Base-by-base conservation (phyloP, 2,113 vertebrate genomes). In the Columbina picui region DNA sequence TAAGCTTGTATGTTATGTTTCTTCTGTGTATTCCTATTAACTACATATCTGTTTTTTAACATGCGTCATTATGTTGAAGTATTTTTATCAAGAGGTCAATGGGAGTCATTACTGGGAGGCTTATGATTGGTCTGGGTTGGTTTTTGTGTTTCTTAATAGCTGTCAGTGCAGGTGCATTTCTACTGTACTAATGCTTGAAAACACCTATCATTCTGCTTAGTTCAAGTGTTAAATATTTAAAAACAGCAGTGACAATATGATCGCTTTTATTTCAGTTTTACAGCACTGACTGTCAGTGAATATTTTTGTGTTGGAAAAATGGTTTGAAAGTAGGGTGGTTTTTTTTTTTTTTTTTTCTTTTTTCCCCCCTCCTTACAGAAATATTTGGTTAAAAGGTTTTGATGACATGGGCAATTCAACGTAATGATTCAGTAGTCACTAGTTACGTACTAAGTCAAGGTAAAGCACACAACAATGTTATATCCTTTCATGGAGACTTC, bases 321-420 rank as follows among this genome's bases (percentile, higher is more conserved):
- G 14, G 9, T 63, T 84, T 84, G 21, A 67, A 91, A 91, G 78
- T 16, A 32, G 12, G 9, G 29, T 26, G 25, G 7, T 7, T 5
- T 1, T 1, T 26, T 75, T 82, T 50, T 41, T 6, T 1, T 1
- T 30, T 70, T 78, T 55, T 41, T 6, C 1, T 1, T 30, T 75
- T 82, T 55, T 41, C 21, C 10, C 3, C 14, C 16, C 8, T 60
- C 16, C 21, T 49, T 43, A 41, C 4, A 41, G 30, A 39, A 77
- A 21, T 61, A 9, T 49, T 65, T 61, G 8, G 17, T 74, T 91
- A 57, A 73, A 75, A 18, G 0, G 13, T 23, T 73, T 73, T 41
- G 9, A 22, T 79, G 39, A 15, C 16, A 18, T 6, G 23, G 32
- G 5, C 17, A 89, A 41, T 77, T 84, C 36, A 85, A 27, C 30